Evolutionary conservation across 2,888 invertebrate species (phyloP), one percentile per base, ranked within the genome.

Genomic region (Trissoscelio sp.): DNA sequence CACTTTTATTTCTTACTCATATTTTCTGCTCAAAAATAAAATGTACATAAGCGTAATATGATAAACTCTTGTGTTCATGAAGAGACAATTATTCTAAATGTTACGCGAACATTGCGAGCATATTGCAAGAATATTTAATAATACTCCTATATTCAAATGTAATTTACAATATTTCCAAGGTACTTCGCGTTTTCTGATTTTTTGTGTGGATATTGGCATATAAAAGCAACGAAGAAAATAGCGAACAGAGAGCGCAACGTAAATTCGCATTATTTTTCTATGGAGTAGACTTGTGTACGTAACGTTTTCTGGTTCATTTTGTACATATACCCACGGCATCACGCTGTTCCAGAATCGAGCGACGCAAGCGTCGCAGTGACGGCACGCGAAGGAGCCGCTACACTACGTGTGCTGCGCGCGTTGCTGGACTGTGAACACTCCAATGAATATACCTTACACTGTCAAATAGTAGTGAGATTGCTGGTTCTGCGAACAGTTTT

Each of bases 321-420:
- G 72, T 31, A 58, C 51, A 51, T 42, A 67, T 20, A 67, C 24
- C 44, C 67, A 31, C 55, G 44, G 46, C 51, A 51, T 28, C 34
- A 64, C 64, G 64, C 74, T 57, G 64, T 12, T 74, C 74, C 64
- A 53, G 57, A 64, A 74, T 74, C 74, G 74, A 74, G 74, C 74
- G 74, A 74, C 74, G 74, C 74, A 64, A 64, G 74, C 74, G 74
- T 74, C 74, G 64, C 64, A 64, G 64, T 64, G 64, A 64, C 55
- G 55, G 73, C 73, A 64, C 73, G 73, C 73, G 62, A 64, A 46
- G 55, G 64, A 42, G 64, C 64, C 48, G 66, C 53, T 70, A 51
- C 70, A 70, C 58, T 70, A 16, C 11, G 42, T 53, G 60, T 42
- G 74, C 55, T 74, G 74, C 74, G 74, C 74, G 74, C 74, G 74